A percentile compares a stretch with the other conserved stretches of the same genome.
Evolutionary conservation across 1,140 invertebrate species (phyloP).

Genomic region (Andricus grossulariae): DNA sequence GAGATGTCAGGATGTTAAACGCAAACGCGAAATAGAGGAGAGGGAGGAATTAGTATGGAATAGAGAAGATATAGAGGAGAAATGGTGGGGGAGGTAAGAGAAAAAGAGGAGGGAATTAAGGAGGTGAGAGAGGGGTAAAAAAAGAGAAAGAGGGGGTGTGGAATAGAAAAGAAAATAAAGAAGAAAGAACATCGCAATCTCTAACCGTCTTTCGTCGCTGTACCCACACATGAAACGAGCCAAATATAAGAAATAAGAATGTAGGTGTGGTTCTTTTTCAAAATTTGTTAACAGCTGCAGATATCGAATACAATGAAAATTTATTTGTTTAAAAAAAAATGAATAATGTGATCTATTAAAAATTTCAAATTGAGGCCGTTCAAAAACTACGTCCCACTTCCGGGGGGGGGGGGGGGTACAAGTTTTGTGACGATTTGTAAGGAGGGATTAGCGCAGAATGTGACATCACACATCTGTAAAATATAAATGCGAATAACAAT

Average conservation of each 20-base stretch:
- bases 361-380: too few relatives aligned
- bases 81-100: constrained; percentile 26
- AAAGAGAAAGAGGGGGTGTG: constrained; percentile 10
- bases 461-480: too few relatives aligned
- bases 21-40: background rate
- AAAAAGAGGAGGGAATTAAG: constrained; percentile 37
- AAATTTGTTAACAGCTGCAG: too few relatives aligned
- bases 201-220: constrained; percentile 3
- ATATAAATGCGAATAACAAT: too few relatives aligned
- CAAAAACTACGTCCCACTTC: too few relatives aligned
- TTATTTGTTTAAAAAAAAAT: too few relatives aligned
- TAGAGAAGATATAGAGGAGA: constrained; percentile 10
- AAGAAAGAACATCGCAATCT: constrained; percentile 24
- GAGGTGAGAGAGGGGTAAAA: constrained; percentile 5
- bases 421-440: too few relatives aligned
- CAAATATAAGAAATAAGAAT: constrained; percentile 3
- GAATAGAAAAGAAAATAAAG: constrained; percentile 1
- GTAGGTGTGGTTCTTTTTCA: too few relatives aligned
- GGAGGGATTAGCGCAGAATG: too few relatives aligned
- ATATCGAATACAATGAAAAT: too few relatives aligned
- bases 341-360: too few relatives aligned
- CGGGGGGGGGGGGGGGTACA: too few relatives aligned
- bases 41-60: background rate
- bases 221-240: constrained; percentile 18
- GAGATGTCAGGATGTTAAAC: background rate